Base-by-base conservation (phyloP, 2,888 invertebrate genomes). In the Trichacis sp. region DNA sequence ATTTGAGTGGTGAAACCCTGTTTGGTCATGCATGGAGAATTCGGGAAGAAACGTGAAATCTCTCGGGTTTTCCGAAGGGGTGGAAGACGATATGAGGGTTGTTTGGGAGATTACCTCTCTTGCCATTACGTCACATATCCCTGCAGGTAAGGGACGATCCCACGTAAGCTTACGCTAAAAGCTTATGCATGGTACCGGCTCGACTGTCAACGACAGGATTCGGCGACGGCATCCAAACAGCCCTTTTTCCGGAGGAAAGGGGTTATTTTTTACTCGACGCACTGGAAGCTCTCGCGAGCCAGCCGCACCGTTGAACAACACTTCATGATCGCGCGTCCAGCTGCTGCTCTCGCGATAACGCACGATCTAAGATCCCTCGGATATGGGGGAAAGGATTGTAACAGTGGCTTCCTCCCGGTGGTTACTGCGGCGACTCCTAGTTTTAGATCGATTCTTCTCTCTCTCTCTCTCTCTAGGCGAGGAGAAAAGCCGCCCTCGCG, bases 41-140 rank as follows among this genome's bases (percentile, higher is more conserved):
- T n/a, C n/a, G n/a, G n/a, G n/a, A n/a, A n/a, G n/a, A n/a, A n/a
- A n/a, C n/a, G n/a, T n/a, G n/a, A n/a, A n/a, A n/a, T n/a, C n/a
- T n/a, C n/a, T n/a, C n/a, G n/a, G n/a, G n/a, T n/a, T n/a, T n/a
- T n/a, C n/a, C n/a, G n/a, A n/a, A n/a, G n/a, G n/a, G n/a, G n/a
- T n/a, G n/a, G n/a, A n/a, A n/a, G n/a, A n/a, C n/a, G n/a, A n/a
- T n/a, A n/a, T n/a, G n/a, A n/a, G n/a, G n/a, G n/a, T n/a, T 24
- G 8, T 24, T 24, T 8, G 24, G 3, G 24, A 24, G 68, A 80
- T 72, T 83, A 86, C 86, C 86, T 86, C 86, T 85, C 86, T 86
- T 85, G 86, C 86, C 86, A 86, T 86, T 85, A 86, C 85, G 85
- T 85, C 86, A 67, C 67, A 86, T 86, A 82, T 83, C 83, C 82